These are phyloP conservation scores for Malurus cyaneus DNA, from an alignment of 2,113 vertebrate species.

Conservation along the genomic window DNA sequence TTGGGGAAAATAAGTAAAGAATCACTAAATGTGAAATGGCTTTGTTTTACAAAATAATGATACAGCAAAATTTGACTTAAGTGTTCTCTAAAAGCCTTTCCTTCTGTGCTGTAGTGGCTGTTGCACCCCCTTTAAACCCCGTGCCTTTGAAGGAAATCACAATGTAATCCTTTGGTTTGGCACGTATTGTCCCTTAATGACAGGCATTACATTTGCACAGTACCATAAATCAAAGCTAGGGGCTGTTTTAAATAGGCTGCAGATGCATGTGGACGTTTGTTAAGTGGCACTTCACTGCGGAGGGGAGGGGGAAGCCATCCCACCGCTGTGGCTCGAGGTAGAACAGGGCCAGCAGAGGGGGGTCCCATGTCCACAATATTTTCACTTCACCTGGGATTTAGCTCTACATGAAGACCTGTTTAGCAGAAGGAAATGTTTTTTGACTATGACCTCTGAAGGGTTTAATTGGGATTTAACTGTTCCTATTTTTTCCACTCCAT, in stretches of 20 bases:
- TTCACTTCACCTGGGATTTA: not conserved
- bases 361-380: not conserved
- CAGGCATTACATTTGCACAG: conserved; percentile 66
- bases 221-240: conserved; percentile 67
- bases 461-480: conserved; percentile 52
- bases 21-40: not conserved
- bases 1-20: not conserved
- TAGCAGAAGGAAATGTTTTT: not conserved
- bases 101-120: not conserved
- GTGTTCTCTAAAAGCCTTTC: not conserved
- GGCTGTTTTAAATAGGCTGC: conserved; percentile 63
- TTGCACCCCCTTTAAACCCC: not conserved
- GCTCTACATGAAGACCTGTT: not conserved
- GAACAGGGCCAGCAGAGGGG: not conserved
- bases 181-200: conserved; percentile 65
- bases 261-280: conserved; percentile 45
- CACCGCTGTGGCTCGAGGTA: fast-evolving
- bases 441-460: not conserved
- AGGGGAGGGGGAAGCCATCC: not conserved
- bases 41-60: conserved; percentile 1
- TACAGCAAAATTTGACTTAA: not conserved
- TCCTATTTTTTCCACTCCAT: conserved; percentile 22
- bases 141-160: conserved; percentile 53
- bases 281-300: conserved; percentile 56
- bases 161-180: conserved; percentile 41